phyloP scores from a whole-genome alignment of 2,888 invertebrate genomes.

The Euplagia quadripunctaria region DNA sequence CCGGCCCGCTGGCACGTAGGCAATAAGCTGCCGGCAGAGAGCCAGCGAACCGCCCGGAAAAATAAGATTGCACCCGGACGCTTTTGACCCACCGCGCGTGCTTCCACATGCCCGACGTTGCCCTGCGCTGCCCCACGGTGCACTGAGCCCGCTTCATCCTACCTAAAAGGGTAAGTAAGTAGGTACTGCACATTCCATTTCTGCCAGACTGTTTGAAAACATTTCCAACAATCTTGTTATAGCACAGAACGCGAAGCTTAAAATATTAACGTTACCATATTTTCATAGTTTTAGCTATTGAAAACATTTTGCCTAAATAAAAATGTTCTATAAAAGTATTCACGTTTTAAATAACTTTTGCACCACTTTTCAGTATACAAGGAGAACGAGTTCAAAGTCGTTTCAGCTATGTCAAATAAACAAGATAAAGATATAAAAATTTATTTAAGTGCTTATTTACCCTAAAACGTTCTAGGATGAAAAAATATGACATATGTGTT shows the following conservation, averaged over 20 bases:
- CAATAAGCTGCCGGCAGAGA: slow-evolving; percentile 84
- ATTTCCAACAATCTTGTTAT: slow-evolving; percentile 35
- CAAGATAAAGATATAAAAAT: not conserved
- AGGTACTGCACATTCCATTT: slow-evolving; percentile 31
- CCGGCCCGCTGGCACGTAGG: slow-evolving; percentile 83
- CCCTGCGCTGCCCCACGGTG: slow-evolving; percentile 37
- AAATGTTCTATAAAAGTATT: not conserved
- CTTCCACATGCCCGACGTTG: slow-evolving; percentile 60
- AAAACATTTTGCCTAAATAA: not conserved
- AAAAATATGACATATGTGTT: not conserved
- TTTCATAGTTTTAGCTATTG: not conserved
- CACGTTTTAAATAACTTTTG: not conserved
- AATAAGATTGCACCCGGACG: slow-evolving; percentile 82
- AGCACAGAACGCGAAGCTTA: slow-evolving; percentile 16
- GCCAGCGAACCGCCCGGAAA: slow-evolving; percentile 79
- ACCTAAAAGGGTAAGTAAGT: slow-evolving; percentile 31
- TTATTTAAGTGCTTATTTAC: not conserved
- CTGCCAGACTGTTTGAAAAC: slow-evolving; percentile 32
- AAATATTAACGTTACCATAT: not conserved
- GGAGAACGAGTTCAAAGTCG: not conserved
- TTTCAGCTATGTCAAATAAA: not conserved
- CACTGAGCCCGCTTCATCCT: slow-evolving; percentile 26
- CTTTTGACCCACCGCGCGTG: slow-evolving; percentile 68
- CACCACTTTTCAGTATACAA: not conserved
- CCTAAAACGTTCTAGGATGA: not conserved